Evolutionary conservation across 2,888 invertebrate species (phyloP), one percentile per base, ranked within the genome.

Genomic region (Epinotia bilunana): DNA sequence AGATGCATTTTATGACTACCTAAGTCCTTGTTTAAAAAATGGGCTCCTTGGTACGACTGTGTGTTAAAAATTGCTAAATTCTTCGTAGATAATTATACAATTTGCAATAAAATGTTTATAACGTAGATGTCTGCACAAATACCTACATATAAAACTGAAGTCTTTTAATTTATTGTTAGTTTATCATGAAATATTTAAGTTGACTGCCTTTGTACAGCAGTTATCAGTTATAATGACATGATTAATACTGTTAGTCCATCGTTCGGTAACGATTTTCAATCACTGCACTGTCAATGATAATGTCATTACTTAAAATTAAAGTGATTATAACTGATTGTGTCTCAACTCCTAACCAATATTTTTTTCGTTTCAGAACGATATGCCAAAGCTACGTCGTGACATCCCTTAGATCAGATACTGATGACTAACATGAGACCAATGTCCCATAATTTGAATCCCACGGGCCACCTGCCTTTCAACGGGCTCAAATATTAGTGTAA

Each of bases 1-100:
- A 80, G 83, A 80, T 84, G 82, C 82, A 82, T 84, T 90, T 90
- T 91, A 89, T 84, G 88, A 88, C 84, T 68, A 16, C 83, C 79
- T 64, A 74, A 69, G 69, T 72, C 65, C 65, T 9, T 18, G 43
- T 71, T 62, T 75, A 75, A 72, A 72, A 71, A 75, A 62, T 75
- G 74, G 46, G 71, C 74, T 70, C n/a, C 57, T 61, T 57, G 49
- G 60, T 57, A 33, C 60, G 39, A n/a, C 57, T 63, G 43, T 63
- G 3, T 5, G 28, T 60, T 46, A 20, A 57, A 63, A 46, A 64
- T 63, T 9, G 64, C 20, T 71, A 39, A 20, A 72, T 71, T 62
- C 55, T 55, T 11, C 11, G 28, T 13, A 16, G 16, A 49, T 53
- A n/a, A 5, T n/a, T 1, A 13, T 9, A 9, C 39, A 1, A 9